Percentiles rank a stretch among this genome's conserved stretches.
Conservation (phyloP, 1,140 invertebrate genomes). For the Stenopsyche tienmushanensis region DNA sequence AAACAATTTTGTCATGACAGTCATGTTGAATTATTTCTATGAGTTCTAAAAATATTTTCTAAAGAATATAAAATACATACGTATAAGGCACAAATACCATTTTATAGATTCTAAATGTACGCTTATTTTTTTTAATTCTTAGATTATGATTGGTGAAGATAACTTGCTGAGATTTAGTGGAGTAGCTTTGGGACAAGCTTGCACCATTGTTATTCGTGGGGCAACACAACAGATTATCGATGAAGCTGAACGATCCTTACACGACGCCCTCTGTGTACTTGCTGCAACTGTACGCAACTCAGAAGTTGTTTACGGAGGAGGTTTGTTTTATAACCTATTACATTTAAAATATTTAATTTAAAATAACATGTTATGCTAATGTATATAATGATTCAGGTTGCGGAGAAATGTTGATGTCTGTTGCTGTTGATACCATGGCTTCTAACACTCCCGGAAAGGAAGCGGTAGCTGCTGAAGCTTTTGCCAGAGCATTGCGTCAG, state of each 20-base stretch:
- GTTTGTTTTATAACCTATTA: slow-evolving; percentile 51
- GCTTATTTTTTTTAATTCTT: slow-evolving; percentile 29
- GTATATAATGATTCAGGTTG: slow-evolving; percentile 57
- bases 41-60: too few species aligned
- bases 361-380: not conserved
- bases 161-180: slow-evolving; percentile 93
- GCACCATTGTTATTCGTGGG: slow-evolving; percentile 94
- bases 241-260: slow-evolving; percentile 96
- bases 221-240: slow-evolving; percentile 99
- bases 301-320: slow-evolving; percentile 89
- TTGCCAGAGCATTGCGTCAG: slow-evolving; percentile 82
- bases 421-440: slow-evolving; percentile 82
- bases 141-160: slow-evolving; percentile 98
- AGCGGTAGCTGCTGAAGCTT: slow-evolving; percentile 95
- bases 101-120: slow-evolving; percentile 7
- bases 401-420: slow-evolving; percentile 96
- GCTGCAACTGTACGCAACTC: slow-evolving; percentile 93
- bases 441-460: slow-evolving; percentile 95
- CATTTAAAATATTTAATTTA: not conserved
- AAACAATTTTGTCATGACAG: too few species aligned
- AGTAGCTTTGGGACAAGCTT: slow-evolving; percentile 93
- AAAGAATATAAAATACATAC: too few species aligned
- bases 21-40: too few species aligned
- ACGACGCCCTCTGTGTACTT: slow-evolving; percentile 97
- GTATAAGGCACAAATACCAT: too few species aligned